Base-by-base conservation (phyloP, 2,113 vertebrate genomes). In the Stercorarius parasiticus region DNA sequence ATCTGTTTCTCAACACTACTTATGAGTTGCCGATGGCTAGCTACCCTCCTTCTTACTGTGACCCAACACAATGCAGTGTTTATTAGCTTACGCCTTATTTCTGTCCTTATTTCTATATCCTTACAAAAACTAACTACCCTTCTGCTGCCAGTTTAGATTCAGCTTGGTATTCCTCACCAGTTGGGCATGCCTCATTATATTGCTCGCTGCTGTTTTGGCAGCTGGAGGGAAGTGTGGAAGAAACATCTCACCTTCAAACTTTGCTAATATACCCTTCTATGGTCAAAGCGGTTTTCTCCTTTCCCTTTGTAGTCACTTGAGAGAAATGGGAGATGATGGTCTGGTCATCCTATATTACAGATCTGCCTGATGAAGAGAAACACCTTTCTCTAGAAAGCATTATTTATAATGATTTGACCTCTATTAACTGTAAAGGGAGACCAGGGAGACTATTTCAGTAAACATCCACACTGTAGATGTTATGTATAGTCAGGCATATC, bases 101-200 rank as follows among this genome's bases (percentile, higher is more conserved):
- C 29, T 27, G 1, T 49, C 40, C 15, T 77, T 30, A 53, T 49
- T 88, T 70, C 49, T 65, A 7, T 32, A 4, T 26, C 16, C n/a
- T 78, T 49, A 42, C 22, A 49, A 67, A 34, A 79, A 55, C 0
- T 2, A 13, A n/a, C 9, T 7, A 5, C 22, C 30, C 5, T 45
- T 2, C 18, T 61, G 15, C 27, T 47, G 52, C 11, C 1, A 0
- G 1, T 2, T 15, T 27, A 12, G 58, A 22, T 23, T 83, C 70
- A 15, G 2, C 2, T 26, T 62, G 15, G 17, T 30, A 36, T 56
- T 69, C 30, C 45, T 81, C 32, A 26, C 12, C 79, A 34, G 10
- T 26, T 52, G 27, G 56, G 56, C 43, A 6, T 26, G 36, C 29
- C 13, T 50, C 27, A 19, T 38, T 36, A 3, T 6, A 13, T n/a